phyloP scores from a whole-genome alignment of 1,140 invertebrate genomes.

The Elymnias hypermnestra region DNA sequence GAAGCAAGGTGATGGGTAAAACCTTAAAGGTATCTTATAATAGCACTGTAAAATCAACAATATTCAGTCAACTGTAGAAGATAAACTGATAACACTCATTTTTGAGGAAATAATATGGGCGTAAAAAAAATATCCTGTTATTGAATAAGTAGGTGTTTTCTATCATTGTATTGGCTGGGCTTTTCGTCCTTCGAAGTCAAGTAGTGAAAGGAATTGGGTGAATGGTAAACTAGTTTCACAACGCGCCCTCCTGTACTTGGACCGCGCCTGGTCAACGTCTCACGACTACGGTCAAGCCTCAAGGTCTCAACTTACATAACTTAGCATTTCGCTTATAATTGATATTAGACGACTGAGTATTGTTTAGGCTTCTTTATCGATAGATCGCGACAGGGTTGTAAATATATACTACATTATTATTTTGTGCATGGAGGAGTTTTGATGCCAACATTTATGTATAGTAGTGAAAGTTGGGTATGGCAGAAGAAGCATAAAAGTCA shows the following conservation, averaged over 20 bases:
- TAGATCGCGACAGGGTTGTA: constrained; percentile 9
- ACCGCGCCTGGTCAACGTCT: constrained; percentile 47
- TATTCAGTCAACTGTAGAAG: no score
- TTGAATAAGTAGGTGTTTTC: background rate
- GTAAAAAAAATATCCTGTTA: constrained; percentile 1
- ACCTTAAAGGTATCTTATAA: no score
- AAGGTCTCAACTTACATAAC: constrained; percentile 68
- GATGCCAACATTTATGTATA: no score
- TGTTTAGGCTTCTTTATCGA: constrained; percentile 24
- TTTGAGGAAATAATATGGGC: no score
- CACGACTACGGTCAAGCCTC: constrained; percentile 71
- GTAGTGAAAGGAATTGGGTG: constrained; percentile 17
- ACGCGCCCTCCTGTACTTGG: constrained; percentile 33
- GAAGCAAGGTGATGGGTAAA: no score
- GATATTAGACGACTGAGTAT: constrained; percentile 34
- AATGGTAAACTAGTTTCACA: constrained; percentile 8
- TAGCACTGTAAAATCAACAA: no score
- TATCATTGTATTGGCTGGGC: background rate
- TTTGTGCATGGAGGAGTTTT: no score
- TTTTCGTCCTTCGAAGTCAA: constrained; percentile 5
- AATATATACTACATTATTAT: no score
- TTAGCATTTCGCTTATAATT: constrained; percentile 50
- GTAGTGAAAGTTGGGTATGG: no score
- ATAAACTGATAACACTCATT: no score
- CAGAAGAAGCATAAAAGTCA: no score